A percentile compares a stretch with the other conserved stretches of the same genome.
These are phyloP conservation scores for Papilio glaucus DNA, from an alignment of 1,140 invertebrate species.

Conservation along the genomic window DNA sequence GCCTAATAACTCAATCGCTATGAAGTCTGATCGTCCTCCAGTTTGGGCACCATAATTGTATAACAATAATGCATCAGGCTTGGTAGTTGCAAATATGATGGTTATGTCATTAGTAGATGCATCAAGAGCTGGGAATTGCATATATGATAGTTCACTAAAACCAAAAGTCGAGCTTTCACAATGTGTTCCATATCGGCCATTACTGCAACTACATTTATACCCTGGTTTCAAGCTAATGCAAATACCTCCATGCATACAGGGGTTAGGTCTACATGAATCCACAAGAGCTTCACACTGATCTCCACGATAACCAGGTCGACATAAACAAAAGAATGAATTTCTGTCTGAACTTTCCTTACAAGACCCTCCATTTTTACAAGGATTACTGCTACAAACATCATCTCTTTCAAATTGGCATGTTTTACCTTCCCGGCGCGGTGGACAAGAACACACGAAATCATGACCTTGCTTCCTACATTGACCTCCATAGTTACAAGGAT, in stretches of 20 bases:
- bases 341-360: conserved; percentile 94
- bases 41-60: conserved; percentile 95
- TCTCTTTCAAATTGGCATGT: conserved; percentile 93
- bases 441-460: conserved; percentile 93
- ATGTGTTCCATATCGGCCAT: conserved; percentile 93
- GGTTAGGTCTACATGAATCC: conserved; percentile 95
- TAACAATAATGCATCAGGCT: conserved; percentile 91
- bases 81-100: conserved; percentile 95
- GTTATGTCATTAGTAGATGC: conserved; percentile 95
- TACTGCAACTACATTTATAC: conserved; percentile 94
- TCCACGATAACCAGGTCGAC: conserved; percentile 93
- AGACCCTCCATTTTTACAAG: conserved; percentile 94
- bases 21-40: conserved; percentile 95
- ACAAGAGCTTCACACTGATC: conserved; percentile 93
- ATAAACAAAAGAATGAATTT: conserved; percentile 94
- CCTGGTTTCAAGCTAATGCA: conserved; percentile 92
- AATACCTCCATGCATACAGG: conserved; percentile 92
- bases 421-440: conserved; percentile 89
- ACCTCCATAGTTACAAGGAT: conserved; percentile 92
- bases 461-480: conserved; percentile 92
- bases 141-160: conserved; percentile 94
- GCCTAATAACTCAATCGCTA: conserved; percentile 93
- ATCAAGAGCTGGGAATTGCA: conserved; percentile 93
- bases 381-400: conserved; percentile 92
- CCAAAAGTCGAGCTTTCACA: conserved; percentile 96